Conservation (phyloP, 2,113 vertebrate species). For the Nycticryphes semicollaris region DNA sequence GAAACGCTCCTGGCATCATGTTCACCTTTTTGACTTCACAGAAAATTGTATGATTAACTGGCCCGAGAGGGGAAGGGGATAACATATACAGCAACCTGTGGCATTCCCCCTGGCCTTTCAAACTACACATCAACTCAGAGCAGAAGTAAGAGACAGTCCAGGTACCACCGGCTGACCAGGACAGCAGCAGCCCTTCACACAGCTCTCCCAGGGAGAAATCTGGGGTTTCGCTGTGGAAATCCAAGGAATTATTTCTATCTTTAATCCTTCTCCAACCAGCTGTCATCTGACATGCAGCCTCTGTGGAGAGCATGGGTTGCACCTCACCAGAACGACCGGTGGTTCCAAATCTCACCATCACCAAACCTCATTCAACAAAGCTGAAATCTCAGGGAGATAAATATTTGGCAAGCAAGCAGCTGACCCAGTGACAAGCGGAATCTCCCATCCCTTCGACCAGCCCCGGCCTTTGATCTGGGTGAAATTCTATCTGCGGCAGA, state of each 20-base stretch:
- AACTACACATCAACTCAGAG: fast-evolving
- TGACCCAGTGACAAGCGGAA: background rate
- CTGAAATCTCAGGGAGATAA: background rate
- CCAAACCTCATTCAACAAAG: background rate
- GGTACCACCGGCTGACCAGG: fast-evolving
- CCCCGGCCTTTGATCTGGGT: background rate
- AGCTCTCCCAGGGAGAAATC: background rate
- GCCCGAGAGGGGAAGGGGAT: background rate
- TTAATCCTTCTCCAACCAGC: background rate
- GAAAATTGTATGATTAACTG: background rate
- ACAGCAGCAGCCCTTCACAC: fast-evolving
- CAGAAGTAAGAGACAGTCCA: background rate
- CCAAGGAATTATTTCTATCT: background rate
- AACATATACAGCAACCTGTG: fast-evolving
- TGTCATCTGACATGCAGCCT: fast-evolving
- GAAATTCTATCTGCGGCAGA: background rate
- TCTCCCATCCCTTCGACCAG: background rate
- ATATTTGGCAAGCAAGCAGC: background rate
- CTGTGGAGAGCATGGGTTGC: background rate
- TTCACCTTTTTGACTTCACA: background rate
- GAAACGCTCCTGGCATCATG: background rate
- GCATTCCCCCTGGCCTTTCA: background rate
- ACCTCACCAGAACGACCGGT: background rate
- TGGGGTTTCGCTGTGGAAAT: fast-evolving
- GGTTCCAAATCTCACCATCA: background rate